Evolutionary conservation across 2,888 invertebrate genomes (phyloP), one percentile per base, ranked within the genome.

Genomic region (Brenthis hecate): DNA sequence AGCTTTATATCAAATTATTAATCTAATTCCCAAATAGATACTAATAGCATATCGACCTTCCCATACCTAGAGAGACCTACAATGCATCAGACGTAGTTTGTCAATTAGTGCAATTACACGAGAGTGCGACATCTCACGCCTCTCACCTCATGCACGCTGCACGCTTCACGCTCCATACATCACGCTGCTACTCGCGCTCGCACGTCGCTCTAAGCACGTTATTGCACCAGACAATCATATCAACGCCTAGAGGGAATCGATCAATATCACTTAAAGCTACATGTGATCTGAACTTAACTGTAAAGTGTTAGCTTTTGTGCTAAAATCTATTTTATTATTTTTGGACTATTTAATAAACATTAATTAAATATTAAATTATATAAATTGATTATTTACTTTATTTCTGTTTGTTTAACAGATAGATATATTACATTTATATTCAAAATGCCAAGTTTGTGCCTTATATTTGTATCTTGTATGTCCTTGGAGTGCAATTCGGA

Each of bases 71-170:
- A 54, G 5, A 13, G 3, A 6, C 16, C 19, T 58, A 23, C 5
- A 58, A 47, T 58, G 58, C 48, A 58, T 14, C 51, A 61, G 61
- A 61, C 36, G 36, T 13, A 61, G 19, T 48, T 58, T 48, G 23
- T 61, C 61, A 61, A 61, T 61, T 61, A 61, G 32, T 53, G 51
- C 60, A 60, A 60, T 60, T 50, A 60, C 60, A 60, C n/a, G 50
- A 19, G 56, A 23, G 48, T 50, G 61, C 61, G 61, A 61, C 61
- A 61, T 32, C 50, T 61, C 61, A 50, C 36, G 16, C n/a, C n/a
- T 53, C 51, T 16, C 51, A 53, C n/a, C 51, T 53, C 36, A 43
- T 43, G 36, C 58, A 48, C 61, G 61, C 51, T 50, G 16, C 65
- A 54, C 23, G 36, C 54, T n/a, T 47, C 47, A 56, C 56, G 56